Percentiles rank a stretch among this genome's conserved stretches.
phyloP scores from a whole-genome alignment of 2,797 vertebrate genomes.

The Sparidentex hasta region DNA sequence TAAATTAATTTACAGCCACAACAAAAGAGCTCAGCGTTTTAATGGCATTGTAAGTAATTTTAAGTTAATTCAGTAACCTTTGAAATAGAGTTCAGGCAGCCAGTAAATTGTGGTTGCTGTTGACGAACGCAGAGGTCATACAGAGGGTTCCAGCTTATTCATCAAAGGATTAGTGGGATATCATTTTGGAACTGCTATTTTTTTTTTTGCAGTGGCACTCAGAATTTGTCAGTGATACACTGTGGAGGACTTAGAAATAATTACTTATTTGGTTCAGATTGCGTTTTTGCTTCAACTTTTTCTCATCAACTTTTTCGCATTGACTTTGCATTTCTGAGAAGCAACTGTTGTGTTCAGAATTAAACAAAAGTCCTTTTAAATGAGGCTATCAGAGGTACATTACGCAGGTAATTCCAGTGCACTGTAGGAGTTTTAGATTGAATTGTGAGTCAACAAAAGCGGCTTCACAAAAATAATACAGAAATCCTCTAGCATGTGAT shows the following conservation, averaged over 20 bases:
- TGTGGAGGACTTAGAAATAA: conserved; percentile 47
- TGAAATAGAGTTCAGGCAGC: conserved; percentile 92
- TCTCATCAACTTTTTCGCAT: conserved; percentile 17
- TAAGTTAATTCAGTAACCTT: conserved; percentile 97
- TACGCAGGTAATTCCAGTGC: conserved; percentile 16
- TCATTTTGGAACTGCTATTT: conserved; percentile 68
- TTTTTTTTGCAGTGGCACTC: conserved; percentile 55
- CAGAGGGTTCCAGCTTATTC: conserved; percentile 74
- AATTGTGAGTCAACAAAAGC: conserved; percentile 20
- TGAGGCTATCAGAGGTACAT: conserved; percentile 31
- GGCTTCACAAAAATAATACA: conserved; percentile 8
- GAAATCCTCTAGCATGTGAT: conserved; percentile 16
- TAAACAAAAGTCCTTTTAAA: conserved; percentile 21
- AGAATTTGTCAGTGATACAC: conserved; percentile 62
- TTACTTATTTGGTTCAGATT: conserved; percentile 41
- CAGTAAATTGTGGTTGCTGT: conserved; percentile 90
- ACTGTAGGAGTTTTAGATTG: conserved; percentile 32
- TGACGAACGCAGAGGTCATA: conserved; percentile 81
- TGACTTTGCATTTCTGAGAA: not conserved
- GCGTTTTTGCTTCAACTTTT: conserved; percentile 30
- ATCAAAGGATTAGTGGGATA: conserved; percentile 73
- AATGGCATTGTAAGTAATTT: conserved; percentile 96
- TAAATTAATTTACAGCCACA: conserved; percentile 98
- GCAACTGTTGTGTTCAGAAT: conserved; percentile 24
- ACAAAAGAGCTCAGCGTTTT: conserved; percentile 93